Conservation (phyloP, 1,140 invertebrate species). For the Drosophila ohnishii region DNA sequence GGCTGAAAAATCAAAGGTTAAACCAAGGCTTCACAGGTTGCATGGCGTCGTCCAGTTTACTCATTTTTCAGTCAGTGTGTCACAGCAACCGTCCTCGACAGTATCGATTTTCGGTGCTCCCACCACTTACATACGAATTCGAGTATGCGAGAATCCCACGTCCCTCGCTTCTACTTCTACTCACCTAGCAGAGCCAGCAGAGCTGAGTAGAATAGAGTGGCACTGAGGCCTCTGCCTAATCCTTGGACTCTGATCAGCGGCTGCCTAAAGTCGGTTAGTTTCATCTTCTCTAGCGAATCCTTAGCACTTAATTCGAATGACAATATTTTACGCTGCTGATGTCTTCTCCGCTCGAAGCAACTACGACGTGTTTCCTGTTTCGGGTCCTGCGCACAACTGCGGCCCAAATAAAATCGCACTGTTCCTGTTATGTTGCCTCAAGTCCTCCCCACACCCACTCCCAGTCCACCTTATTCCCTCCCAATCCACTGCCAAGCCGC, state of each 20-base stretch:
- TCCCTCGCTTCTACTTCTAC: constrained; percentile 41
- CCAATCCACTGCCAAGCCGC: neutral
- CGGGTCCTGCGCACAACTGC: constrained; percentile 70
- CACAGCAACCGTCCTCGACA: constrained; percentile 51
- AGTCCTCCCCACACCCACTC: constrained; percentile 6
- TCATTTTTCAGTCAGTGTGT: constrained; percentile 61
- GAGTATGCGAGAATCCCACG: constrained; percentile 5
- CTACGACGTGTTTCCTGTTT: constrained; percentile 61
- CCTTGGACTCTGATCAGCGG: constrained; percentile 17
- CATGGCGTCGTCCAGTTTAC: constrained; percentile 31
- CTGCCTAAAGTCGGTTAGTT: constrained; percentile 11
- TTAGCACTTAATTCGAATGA: constrained; percentile 43
- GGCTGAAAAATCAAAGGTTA: constrained; percentile 36
- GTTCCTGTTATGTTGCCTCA: constrained; percentile 9
- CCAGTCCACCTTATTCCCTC: neutral
- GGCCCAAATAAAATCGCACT: constrained; percentile 24
- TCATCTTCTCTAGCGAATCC: constrained; percentile 16
- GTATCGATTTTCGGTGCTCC: constrained; percentile 64
- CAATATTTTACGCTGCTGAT: constrained; percentile 40
- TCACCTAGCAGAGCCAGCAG: constrained; percentile 51
- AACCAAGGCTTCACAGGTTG: constrained; percentile 21
- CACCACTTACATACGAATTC: constrained; percentile 2
- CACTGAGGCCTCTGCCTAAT: constrained; percentile 22
- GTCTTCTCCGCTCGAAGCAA: constrained; percentile 37
- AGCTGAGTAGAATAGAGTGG: constrained; percentile 8